phyloP scores from a whole-genome alignment of 1,140 invertebrate species.

The Gryon sp. region DNA sequence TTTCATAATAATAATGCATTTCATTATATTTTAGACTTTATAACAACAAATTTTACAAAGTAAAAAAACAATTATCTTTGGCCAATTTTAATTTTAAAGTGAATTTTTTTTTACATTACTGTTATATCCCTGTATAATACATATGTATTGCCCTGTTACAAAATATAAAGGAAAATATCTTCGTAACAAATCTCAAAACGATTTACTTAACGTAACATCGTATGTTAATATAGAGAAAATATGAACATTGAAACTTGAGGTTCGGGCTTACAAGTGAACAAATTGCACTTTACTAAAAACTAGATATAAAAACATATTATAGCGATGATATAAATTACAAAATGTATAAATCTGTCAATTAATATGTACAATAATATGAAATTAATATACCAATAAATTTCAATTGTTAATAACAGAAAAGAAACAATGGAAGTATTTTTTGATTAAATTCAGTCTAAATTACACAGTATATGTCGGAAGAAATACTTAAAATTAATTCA shows the following conservation, averaged over 20 bases:
- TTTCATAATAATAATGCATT: too few relatives aligned
- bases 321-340: conserved; percentile 60
- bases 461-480: conserved; percentile 9
- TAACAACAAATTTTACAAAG: too few relatives aligned
- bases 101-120: too few relatives aligned
- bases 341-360: conserved; percentile 34
- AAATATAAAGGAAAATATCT: conserved; percentile 59
- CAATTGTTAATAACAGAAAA: conserved; percentile 5
- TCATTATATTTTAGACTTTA: too few relatives aligned
- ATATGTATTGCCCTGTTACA: conserved; percentile 46
- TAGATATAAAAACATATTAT: too few relatives aligned
- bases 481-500: conserved; percentile 26
- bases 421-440: conserved; percentile 31
- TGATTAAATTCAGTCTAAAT: conserved; percentile 49
- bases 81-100: too few relatives aligned
- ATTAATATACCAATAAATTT: conserved; percentile 25
- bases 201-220: conserved; percentile 60
- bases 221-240: too few relatives aligned
- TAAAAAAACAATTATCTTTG: too few relatives aligned
- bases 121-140: too few relatives aligned
- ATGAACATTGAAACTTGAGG: conserved; percentile 26
- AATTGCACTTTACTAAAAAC: conserved; percentile 39
- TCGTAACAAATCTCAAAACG: conserved; percentile 17
- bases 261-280: conserved; percentile 42
- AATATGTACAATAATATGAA: conserved; percentile 50